A percentile compares a stretch with the other conserved stretches of the same genome.
phyloP scores from a whole-genome alignment of 1,140 invertebrate species.

The Drosophila lacertosa region DNA sequence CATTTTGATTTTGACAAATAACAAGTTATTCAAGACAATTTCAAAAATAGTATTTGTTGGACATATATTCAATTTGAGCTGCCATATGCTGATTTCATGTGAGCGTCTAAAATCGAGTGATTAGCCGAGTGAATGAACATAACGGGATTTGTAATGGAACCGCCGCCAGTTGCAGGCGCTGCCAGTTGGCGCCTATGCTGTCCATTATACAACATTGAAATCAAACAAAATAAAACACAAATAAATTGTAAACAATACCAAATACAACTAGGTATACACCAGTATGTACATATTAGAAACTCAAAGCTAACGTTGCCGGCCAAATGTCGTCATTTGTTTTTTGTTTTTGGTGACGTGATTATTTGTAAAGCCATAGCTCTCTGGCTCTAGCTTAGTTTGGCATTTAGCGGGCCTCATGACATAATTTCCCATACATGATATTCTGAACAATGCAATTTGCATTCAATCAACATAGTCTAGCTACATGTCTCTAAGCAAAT shows the following conservation, averaged over 20 bases:
- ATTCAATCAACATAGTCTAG: constrained; percentile 8
- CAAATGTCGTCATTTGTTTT: constrained; percentile 55
- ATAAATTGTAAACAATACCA: constrained; percentile 33
- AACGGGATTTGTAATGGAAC: constrained; percentile 30
- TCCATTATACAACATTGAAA: constrained; percentile 32
- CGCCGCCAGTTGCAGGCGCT: background rate
- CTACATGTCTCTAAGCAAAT: no score
- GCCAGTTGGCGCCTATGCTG: constrained; percentile 29
- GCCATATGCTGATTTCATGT: background rate
- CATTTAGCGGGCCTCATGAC: constrained; percentile 22
- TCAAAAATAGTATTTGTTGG: background rate
- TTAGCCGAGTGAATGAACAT: background rate
- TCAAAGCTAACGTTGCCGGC: constrained; percentile 31
- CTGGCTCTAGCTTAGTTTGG: constrained; percentile 1
- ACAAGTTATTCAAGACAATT: background rate
- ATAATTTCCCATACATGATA: constrained; percentile 30
- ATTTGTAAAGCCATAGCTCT: constrained; percentile 19
- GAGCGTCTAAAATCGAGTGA: background rate
- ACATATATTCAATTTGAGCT: background rate
- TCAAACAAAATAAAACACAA: constrained; percentile 17
- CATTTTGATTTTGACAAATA: background rate
- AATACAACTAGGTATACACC: constrained; percentile 10
- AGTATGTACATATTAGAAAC: constrained; percentile 29
- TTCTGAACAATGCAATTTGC: constrained; percentile 26
- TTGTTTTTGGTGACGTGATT: constrained; percentile 47